These are phyloP conservation scores for Lasioglossum oenotherae DNA, from an alignment of 2,888 invertebrate genomes.

Conservation along the genomic window DNA sequence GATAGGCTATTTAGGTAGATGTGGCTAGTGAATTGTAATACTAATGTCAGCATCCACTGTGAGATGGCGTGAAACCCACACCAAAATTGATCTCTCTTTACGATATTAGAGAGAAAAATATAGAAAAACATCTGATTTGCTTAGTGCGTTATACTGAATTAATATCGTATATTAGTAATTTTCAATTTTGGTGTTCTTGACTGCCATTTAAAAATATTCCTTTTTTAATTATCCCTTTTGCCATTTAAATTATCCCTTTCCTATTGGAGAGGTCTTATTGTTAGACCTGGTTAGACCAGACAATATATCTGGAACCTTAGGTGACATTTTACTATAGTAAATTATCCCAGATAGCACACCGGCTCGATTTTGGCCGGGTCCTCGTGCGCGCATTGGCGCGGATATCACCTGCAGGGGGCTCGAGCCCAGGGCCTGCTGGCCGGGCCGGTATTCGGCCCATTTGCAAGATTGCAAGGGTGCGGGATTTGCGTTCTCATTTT, in stretches of 20 bases:
- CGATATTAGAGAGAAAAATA: neutral
- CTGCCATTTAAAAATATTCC: neutral
- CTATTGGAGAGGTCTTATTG: neutral
- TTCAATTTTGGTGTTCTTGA: neutral
- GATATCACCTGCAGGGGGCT: too few relatives aligned
- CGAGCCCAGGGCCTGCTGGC: too few relatives aligned
- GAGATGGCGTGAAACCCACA: slow-evolving; percentile 43
- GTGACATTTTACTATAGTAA: too few relatives aligned
- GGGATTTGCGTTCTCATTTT: too few relatives aligned
- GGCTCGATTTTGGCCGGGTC: too few relatives aligned
- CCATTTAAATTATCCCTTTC: too few relatives aligned
- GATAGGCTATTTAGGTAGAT: slow-evolving; percentile 48
- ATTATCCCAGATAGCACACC: too few relatives aligned
- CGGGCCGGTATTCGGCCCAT: too few relatives aligned
- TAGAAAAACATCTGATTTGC: neutral
- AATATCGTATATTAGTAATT: neutral
- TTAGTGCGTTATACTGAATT: neutral
- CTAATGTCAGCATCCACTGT: slow-evolving; percentile 20
- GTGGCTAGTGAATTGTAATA: slow-evolving; percentile 43
- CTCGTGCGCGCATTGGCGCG: too few relatives aligned
- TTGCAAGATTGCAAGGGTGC: too few relatives aligned
- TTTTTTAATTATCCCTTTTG: too few relatives aligned
- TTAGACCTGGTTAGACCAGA: neutral
- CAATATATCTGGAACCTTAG: neutral
- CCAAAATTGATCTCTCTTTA: slow-evolving; percentile 12